Percentiles rank a stretch among this genome's conserved stretches.
Conservation (phyloP, 2,113 vertebrate genomes). For the Myanophis thanlyinensis region DNA sequence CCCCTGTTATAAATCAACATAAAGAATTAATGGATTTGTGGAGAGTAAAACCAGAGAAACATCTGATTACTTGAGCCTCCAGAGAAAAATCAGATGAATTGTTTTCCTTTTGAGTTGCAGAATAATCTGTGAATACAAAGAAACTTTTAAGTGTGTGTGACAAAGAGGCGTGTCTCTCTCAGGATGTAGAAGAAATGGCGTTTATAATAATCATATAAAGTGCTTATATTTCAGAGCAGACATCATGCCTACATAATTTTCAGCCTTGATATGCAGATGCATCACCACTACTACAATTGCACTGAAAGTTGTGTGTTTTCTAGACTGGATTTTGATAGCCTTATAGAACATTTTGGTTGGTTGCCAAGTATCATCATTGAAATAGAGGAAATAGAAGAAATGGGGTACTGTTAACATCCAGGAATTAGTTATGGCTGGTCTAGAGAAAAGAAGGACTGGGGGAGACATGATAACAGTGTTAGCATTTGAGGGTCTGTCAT, state of each 20-base stretch:
- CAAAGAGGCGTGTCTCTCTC: background rate
- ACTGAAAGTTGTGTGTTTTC: background rate
- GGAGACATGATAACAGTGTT: background rate
- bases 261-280: background rate
- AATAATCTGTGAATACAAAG: constrained; percentile 48
- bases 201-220: background rate
- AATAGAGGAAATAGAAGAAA: background rate
- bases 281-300: background rate
- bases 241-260: background rate
- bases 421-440: background rate
- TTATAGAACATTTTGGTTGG: background rate
- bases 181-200: constrained; percentile 28
- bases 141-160: constrained; percentile 21
- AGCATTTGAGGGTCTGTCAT: background rate
- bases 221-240: background rate
- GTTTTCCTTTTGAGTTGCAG: constrained; percentile 24
- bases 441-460: background rate
- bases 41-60: constrained; percentile 50
- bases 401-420: background rate
- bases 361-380: background rate
- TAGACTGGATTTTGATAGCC: background rate
- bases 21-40: constrained; percentile 42
- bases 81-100: constrained; percentile 45
- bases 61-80: constrained; percentile 38
- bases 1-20: constrained; percentile 41